Percentiles rank a stretch among this genome's conserved stretches.
These are phyloP conservation scores for Acanthopagrus latus DNA, from an alignment of 2,797 vertebrate species.

Conservation along the genomic window DNA sequence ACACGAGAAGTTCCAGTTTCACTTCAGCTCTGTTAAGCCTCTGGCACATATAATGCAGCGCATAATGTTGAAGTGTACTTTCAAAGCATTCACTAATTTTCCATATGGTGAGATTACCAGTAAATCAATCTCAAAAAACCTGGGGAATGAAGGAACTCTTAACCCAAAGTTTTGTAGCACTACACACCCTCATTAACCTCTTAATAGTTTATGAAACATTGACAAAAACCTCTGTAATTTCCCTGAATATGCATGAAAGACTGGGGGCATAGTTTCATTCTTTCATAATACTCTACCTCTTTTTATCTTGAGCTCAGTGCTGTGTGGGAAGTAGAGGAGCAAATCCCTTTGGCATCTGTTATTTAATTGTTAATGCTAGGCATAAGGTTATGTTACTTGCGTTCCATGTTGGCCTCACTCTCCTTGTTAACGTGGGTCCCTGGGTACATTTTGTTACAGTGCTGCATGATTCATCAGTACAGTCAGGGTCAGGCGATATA, in stretches of 20 bases:
- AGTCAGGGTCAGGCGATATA: constrained; percentile 82
- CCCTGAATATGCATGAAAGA: constrained; percentile 42
- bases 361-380: constrained; percentile 88
- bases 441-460: constrained; percentile 76
- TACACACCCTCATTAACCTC: constrained; percentile 11
- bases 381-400: constrained; percentile 83
- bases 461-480: constrained; percentile 82
- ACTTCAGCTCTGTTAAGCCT: background rate
- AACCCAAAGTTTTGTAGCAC: background rate
- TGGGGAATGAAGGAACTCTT: no score
- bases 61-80: background rate
- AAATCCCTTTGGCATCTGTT: constrained; percentile 78
- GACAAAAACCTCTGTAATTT: constrained; percentile 28
- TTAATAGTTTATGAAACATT: constrained; percentile 34
- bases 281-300: constrained; percentile 39
- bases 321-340: constrained; percentile 68
- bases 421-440: constrained; percentile 86
- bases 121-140: background rate
- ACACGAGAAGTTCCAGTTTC: background rate
- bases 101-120: background rate
- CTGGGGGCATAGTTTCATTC: constrained; percentile 37
- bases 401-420: constrained; percentile 78
- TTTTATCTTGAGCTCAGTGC: constrained; percentile 59
- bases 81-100: background rate
- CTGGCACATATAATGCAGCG: background rate